Evolutionary conservation across 2,113 vertebrate genomes (phyloP), one percentile per base, ranked within the genome.

Genomic region (Podilymbus podiceps): DNA sequence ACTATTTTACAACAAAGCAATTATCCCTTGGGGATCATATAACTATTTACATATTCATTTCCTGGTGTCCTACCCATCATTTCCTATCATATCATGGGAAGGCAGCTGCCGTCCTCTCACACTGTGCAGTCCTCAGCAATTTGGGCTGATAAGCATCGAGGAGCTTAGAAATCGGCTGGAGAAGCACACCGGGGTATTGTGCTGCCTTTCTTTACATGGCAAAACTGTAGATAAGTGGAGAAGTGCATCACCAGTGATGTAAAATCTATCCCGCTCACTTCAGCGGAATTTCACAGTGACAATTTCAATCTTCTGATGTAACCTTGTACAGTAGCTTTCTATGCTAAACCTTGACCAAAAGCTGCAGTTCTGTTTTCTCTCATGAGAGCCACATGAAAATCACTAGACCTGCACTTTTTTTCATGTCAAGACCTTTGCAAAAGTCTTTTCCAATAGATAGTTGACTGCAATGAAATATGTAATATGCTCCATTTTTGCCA

Each of bases 1-100:
- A 52, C n/a, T 89, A 44, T 94, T 94, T 82, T 40, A 60, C 89
- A 56, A n/a, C 85, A 94, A 80, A 92, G 91, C 85, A n/a, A 79
- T 35, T 21, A 60, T 63, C 55, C 92, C 88, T 35, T 12, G 67
- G 71, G 90, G 58, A 83, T 89, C 85, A 28, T 15, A 88, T 52
- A 31, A 35, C 52, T 19, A 24, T 84, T 94, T 92, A 53, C 95
- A 95, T 53, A 89, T 71, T 87, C 83, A 67, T 91, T 84, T 86
- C 83, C 52, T 31, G 33, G 78, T 77, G 87, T 42, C 38, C 6
- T 24, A n/a, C 59, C 85, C 85, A 91, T 94, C 92, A 12, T 75
- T 83, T 91, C 93, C 89, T 78, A 96, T 89, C 94, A 52, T 16
- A 80, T 92, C 95, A 87, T 3, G 1, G 53, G 49, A 20, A 75